These are phyloP conservation scores for Fregetta grallaria DNA, from an alignment of 2,113 vertebrate species.

Conservation along the genomic window DNA sequence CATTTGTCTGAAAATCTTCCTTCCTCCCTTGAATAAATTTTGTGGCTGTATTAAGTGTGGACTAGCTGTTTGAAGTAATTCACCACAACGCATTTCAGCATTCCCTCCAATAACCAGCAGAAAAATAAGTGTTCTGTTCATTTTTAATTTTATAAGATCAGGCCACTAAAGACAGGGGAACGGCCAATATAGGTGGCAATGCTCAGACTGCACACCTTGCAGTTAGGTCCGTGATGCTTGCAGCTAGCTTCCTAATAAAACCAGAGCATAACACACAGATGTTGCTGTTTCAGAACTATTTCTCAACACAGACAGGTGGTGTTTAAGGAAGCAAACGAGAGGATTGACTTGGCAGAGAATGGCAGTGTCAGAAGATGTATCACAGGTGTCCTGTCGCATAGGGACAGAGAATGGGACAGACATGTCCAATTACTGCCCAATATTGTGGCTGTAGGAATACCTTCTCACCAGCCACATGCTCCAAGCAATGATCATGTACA, in stretches of 20 bases:
- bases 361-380: conserved; percentile 15
- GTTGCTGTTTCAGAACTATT: conserved; percentile 12
- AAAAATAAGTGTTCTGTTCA: neutral
- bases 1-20: neutral
- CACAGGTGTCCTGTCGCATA: neutral
- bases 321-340: conserved; percentile 52
- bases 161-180: neutral
- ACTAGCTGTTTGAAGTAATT: neutral
- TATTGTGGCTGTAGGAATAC: neutral
- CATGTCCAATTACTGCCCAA: conserved; percentile 26
- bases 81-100: neutral
- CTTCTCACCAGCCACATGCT: neutral
- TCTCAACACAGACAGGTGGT: neutral
- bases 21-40: neutral
- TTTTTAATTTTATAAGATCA: neutral
- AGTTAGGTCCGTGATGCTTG: neutral
- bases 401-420: neutral
- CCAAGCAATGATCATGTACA: neutral
- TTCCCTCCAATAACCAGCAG: neutral
- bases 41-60: neutral
- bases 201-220: neutral
- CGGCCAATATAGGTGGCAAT: neutral
- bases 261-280: neutral
- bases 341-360: conserved; percentile 5
- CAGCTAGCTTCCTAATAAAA: neutral